These are phyloP conservation scores for Aix galericulata DNA, from an alignment of 2,113 vertebrate species.

Conservation along the genomic window DNA sequence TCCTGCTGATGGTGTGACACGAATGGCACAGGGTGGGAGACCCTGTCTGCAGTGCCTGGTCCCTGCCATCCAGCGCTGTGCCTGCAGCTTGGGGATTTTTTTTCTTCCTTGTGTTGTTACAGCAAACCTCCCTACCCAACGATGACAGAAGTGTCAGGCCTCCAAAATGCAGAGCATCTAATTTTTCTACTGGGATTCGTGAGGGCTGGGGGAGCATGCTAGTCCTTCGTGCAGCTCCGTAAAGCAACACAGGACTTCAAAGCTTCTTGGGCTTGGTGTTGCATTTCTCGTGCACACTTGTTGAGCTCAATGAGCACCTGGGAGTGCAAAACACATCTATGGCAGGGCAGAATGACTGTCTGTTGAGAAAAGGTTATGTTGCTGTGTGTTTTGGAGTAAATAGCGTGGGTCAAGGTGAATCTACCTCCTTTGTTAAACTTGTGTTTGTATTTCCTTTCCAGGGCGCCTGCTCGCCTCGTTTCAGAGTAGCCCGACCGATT, in stretches of 20 bases:
- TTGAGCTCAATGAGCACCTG: neutral
- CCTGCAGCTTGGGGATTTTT: neutral
- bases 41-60: neutral
- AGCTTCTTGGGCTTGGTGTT: neutral
- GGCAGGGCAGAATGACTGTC: neutral
- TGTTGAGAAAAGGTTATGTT: neutral
- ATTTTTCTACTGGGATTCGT: neutral
- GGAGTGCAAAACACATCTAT: neutral
- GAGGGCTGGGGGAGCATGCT: neutral
- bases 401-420: neutral
- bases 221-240: neutral
- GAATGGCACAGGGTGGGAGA: fast-evolving
- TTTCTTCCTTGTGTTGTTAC: neutral
- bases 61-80: neutral
- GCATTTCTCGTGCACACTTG: neutral
- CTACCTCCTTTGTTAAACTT: neutral
- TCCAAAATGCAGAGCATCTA: neutral
- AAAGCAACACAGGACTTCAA: neutral
- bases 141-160: neutral
- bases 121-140: neutral
- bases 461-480: conserved; percentile 85
- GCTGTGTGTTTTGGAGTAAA: neutral
- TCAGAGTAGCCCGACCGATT: conserved; percentile 79
- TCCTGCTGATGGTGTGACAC: neutral
- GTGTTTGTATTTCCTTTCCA: conserved; percentile 66